Evolutionary conservation across 2,797 vertebrate genomes (phyloP).

Genomic region (Uromys caudimaculatus): DNA sequence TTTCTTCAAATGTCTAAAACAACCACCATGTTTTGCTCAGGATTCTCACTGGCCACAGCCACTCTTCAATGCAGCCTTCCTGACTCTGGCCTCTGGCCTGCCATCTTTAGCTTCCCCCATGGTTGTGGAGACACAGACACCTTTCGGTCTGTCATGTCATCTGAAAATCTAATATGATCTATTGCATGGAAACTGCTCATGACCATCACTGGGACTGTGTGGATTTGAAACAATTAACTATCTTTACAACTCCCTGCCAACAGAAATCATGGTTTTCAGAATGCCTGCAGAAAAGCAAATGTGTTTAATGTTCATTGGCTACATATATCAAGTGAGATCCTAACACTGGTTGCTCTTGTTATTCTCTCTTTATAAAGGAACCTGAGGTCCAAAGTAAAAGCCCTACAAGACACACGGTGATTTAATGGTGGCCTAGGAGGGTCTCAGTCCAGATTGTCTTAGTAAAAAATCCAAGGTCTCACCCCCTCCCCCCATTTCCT

Average conservation of each 20-base stretch:
- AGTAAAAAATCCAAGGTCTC: neutral
- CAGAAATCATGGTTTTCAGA: slow-evolving; percentile 6
- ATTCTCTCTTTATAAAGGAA: neutral
- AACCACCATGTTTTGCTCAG: neutral
- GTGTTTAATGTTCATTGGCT: neutral
- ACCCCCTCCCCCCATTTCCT: neutral
- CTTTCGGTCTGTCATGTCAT: neutral
- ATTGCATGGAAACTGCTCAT: neutral
- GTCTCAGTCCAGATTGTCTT: neutral
- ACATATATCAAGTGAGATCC: neutral
- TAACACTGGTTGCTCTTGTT: neutral
- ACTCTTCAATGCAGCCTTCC: neutral
- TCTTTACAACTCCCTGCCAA: neutral
- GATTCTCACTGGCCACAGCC: neutral
- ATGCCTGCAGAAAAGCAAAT: neutral
- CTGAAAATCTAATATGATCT: neutral
- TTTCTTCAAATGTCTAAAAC: slow-evolving; percentile 6
- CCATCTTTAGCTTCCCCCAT: neutral
- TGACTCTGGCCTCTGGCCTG: neutral
- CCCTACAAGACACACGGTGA: neutral
- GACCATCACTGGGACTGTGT: neutral
- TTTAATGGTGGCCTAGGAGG: neutral
- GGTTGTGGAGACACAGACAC: rapidly evolving
- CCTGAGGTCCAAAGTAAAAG: neutral
- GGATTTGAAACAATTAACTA: neutral